Evolutionary conservation across 1,140 invertebrate genomes (phyloP).

Genomic region (Panagrolaimus sp.): DNA sequence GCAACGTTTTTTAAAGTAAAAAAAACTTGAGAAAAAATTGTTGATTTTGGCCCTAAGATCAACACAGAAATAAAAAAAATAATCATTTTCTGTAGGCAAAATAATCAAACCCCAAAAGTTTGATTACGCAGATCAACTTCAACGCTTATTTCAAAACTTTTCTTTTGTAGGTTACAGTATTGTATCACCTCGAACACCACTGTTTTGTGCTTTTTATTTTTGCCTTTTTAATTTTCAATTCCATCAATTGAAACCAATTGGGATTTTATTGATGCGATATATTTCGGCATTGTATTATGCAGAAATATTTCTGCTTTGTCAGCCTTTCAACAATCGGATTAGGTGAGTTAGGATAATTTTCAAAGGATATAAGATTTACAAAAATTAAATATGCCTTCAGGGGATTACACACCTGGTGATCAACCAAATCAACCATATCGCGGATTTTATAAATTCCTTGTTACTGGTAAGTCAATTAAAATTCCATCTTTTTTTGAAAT

Average conservation of each 20-base stretch:
- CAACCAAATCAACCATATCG: constrained; percentile 69
- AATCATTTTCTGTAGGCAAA: too few species aligned
- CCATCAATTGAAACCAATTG: constrained; percentile 75
- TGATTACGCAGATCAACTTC: too few species aligned
- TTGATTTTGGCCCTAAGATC: too few species aligned
- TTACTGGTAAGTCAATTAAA: constrained; percentile 69
- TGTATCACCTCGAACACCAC: constrained; percentile 74
- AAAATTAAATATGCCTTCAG: neutral
- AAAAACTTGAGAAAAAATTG: too few species aligned
- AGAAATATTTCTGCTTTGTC: constrained; percentile 84
- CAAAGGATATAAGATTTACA: too few species aligned
- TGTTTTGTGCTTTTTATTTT: constrained; percentile 63
- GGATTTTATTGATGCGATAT: constrained; percentile 77
- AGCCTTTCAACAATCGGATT: constrained; percentile 79
- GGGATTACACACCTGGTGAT: constrained; percentile 78
- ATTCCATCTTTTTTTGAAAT: too few species aligned
- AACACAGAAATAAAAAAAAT: too few species aligned
- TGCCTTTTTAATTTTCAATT: constrained; percentile 75
- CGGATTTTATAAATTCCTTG: constrained; percentile 74
- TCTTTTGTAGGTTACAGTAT: constrained; percentile 86
- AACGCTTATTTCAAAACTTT: too few species aligned
- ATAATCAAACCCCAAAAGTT: too few species aligned
- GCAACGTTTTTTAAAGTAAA: too few species aligned
- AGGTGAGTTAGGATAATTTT: constrained; percentile 58
- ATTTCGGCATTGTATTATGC: too few species aligned